Evolutionary conservation across 2,113 vertebrate genomes (phyloP).

Genomic region (Phyllostomus discolor): DNA sequence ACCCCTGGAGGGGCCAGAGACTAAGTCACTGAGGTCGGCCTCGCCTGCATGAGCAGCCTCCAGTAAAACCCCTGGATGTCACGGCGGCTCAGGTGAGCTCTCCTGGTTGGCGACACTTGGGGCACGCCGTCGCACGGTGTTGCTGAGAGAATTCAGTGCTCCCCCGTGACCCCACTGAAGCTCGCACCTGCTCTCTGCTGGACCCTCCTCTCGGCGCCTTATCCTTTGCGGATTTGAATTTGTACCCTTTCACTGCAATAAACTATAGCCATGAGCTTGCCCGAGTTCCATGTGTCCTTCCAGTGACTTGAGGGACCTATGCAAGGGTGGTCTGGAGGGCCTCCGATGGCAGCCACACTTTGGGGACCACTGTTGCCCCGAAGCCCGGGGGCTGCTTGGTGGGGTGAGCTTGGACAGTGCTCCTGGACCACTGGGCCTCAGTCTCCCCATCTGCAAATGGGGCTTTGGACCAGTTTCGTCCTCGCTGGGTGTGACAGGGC

Average conservation of each 20-base stretch:
- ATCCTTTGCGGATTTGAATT: not conserved
- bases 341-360: fast-evolving
- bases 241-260: not conserved
- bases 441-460: not conserved
- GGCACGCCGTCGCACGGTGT: not conserved
- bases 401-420: not conserved
- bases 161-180: not conserved
- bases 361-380: not conserved
- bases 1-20: not conserved
- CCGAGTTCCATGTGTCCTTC: not conserved
- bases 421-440: not conserved
- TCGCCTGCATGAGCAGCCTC: not conserved
- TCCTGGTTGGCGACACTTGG: not conserved
- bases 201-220: not conserved
- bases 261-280: not conserved
- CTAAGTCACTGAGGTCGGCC: not conserved
- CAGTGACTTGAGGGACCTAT: not conserved
- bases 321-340: not conserved
- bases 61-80: not conserved
- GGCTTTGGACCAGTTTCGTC: not conserved
- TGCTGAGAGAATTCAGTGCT: too few species aligned
- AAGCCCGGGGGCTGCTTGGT: not conserved
- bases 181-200: not conserved
- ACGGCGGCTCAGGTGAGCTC: not conserved
- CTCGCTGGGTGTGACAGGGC: not conserved